Conservation (phyloP, 2,113 vertebrate genomes). For the Oryzias curvinotus region DNA sequence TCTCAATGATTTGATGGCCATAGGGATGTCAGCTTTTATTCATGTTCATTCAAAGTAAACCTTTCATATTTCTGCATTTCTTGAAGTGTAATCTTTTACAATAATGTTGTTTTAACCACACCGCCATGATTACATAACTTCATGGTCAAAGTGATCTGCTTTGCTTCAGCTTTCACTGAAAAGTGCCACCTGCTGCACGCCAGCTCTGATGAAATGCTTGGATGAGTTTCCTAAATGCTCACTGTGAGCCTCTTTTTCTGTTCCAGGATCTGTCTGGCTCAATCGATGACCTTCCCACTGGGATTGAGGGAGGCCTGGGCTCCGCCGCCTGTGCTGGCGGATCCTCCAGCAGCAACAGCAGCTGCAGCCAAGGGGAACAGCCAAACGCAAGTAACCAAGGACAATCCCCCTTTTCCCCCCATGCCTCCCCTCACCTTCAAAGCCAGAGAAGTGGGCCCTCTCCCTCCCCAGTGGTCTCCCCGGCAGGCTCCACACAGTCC, state of each 20-base stretch:
- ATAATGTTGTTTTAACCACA: not conserved
- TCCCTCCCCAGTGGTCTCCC: conserved; percentile 91
- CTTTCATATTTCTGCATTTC: conserved; percentile 9
- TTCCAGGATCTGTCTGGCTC: conserved; percentile 94
- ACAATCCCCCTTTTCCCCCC: conserved; percentile 94
- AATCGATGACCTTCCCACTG: conserved; percentile 94
- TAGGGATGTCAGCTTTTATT: conserved; percentile 1
- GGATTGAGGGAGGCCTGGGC: conserved; percentile 89
- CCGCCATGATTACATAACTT: conserved; percentile 14
- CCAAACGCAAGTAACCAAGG: conserved; percentile 81
- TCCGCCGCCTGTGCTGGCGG: conserved; percentile 84
- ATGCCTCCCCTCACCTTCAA: conserved; percentile 91
- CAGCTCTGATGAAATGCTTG: conserved; percentile 38
- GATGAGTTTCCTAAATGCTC: conserved; percentile 37
- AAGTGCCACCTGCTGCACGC: conserved; percentile 36
- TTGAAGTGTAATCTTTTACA: conserved; percentile 1
- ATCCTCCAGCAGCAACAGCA: conserved; percentile 77
- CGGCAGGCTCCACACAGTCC: conserved; percentile 91
- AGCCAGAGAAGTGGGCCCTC: conserved; percentile 90
- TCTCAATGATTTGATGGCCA: conserved; percentile 6
- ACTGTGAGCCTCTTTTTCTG: conserved; percentile 30
- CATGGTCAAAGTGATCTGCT: conserved; percentile 10
- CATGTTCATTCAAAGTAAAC: not conserved
- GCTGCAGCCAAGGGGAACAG: conserved; percentile 90
- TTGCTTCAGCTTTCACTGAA: conserved; percentile 22